phyloP scores from a whole-genome alignment of 2,888 invertebrate genomes.

The Timema cristinae region DNA sequence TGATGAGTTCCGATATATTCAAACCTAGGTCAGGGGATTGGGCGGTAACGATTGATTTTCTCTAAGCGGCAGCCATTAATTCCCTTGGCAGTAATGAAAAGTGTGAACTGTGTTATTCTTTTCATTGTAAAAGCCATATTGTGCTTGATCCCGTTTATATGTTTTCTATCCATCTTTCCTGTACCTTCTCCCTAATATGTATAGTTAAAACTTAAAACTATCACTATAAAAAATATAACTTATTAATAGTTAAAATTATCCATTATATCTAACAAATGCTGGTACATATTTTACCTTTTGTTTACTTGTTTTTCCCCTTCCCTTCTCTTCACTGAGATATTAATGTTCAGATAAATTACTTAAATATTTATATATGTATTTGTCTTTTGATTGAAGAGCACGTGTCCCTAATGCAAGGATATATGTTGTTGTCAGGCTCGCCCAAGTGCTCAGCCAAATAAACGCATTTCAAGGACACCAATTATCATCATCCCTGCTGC shows the following conservation, averaged over 20 bases:
- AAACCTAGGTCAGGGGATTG: too few relatives aligned
- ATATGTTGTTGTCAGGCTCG: conserved; percentile 48
- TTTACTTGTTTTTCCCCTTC: not conserved
- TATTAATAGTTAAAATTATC: too few relatives aligned
- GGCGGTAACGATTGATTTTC: not conserved
- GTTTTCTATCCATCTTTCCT: too few relatives aligned
- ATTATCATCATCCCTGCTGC: conserved; percentile 98
- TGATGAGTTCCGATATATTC: too few relatives aligned
- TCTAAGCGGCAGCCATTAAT: not conserved
- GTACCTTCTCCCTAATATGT: not conserved
- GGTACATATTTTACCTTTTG: not conserved
- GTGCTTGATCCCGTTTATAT: too few relatives aligned
- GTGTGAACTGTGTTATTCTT: too few relatives aligned
- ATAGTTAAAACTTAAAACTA: not conserved
- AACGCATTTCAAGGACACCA: conserved; percentile 83
- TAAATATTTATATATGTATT: not conserved
- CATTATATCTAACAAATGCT: not conserved
- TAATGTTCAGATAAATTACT: not conserved
- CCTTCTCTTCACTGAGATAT: not conserved
- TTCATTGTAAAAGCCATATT: too few relatives aligned
- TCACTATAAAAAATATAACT: not conserved
- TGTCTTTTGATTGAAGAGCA: not conserved
- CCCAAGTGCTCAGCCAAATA: conserved; percentile 55
- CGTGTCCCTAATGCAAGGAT: not conserved
- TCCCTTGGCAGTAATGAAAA: not conserved